Base-by-base conservation (phyloP, 2,113 vertebrate genomes). In the Genyomyrus donnyi region DNA sequence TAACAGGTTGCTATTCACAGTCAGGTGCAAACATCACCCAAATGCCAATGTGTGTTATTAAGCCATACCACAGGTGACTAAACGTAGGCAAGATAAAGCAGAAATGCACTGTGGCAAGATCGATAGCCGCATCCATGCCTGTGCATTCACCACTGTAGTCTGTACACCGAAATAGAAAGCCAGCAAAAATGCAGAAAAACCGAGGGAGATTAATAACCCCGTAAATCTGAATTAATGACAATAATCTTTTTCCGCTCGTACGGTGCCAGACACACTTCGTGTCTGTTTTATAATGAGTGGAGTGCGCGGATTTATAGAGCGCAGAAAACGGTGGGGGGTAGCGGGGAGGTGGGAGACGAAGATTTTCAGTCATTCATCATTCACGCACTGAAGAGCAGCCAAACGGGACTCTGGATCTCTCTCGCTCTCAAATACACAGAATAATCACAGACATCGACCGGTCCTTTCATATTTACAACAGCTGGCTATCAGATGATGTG, bases 171-270 rank as follows among this genome's bases (percentile, higher is more conserved):
- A 52, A 52, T 24, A 24, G 52, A 58, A 11, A 42, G 90, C 83
- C 90, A 84, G 89, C 88, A 89, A 58, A n/a, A 62, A 66, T 53
- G 13, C 48, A 50, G 46, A 27, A 27, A 27, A 70, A 70, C 46
- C 39, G 27, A 87, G 84, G 15, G 50, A 86, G 21, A 89, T 89
- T 53, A 24, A 89, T 58, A 85, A 3, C 50, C n/a, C 80, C 17
- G 35, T 85, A 56, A 85, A 49, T 52, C 50, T 35, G 35, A 89
- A 42, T 15, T 42, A 85, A 62, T 48, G 84, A 89, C 50, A 85
- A 58, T 46, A 15, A 35, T 2, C 84, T 49, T 35, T 66, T 66
- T 27, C 31, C 27, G 45, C 15, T 27, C 77, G n/a, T 4, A n/a
- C 1, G 45, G 1, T 89, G 66, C 88, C 62, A 80, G 49, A 77